These are phyloP conservation scores for Heliconius melpomene DNA, from an alignment of 1,140 invertebrate genomes.

Conservation along the genomic window DNA sequence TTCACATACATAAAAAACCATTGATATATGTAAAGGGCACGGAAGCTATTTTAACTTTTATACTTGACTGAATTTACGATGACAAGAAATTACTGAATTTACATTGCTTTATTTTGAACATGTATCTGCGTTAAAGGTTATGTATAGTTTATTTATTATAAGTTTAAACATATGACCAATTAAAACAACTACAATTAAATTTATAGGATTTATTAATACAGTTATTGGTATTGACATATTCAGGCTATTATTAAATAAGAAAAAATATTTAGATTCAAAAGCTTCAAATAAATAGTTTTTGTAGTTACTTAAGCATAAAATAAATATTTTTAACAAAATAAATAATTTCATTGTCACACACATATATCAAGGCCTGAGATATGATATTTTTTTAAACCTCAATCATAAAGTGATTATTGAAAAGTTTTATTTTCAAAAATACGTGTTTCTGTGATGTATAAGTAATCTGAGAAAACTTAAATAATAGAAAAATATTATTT, in stretches of 20 bases:
- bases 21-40: conserved; percentile 24
- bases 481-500: too few relatives aligned
- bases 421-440: too few relatives aligned
- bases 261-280: neutral
- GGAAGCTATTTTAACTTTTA: conserved; percentile 32
- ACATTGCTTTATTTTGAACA: conserved; percentile 30
- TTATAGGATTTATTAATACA: neutral
- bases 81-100: conserved; percentile 39
- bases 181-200: conserved; percentile 17
- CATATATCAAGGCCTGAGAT: too few relatives aligned
- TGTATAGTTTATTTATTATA: conserved; percentile 29
- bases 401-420: too few relatives aligned
- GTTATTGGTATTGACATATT: neutral
- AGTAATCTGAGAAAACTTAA: too few relatives aligned
- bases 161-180: conserved; percentile 22
- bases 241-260: neutral
- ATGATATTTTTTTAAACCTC: too few relatives aligned
- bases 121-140: conserved; percentile 29
- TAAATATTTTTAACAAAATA: neutral
- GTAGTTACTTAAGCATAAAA: too few relatives aligned
- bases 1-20: conserved; percentile 14
- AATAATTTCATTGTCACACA: neutral
- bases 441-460: too few relatives aligned
- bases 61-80: conserved; percentile 36
- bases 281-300: too few relatives aligned